These are phyloP conservation scores for Melieria picta DNA, from an alignment of 2,888 invertebrate species.

Conservation along the genomic window DNA sequence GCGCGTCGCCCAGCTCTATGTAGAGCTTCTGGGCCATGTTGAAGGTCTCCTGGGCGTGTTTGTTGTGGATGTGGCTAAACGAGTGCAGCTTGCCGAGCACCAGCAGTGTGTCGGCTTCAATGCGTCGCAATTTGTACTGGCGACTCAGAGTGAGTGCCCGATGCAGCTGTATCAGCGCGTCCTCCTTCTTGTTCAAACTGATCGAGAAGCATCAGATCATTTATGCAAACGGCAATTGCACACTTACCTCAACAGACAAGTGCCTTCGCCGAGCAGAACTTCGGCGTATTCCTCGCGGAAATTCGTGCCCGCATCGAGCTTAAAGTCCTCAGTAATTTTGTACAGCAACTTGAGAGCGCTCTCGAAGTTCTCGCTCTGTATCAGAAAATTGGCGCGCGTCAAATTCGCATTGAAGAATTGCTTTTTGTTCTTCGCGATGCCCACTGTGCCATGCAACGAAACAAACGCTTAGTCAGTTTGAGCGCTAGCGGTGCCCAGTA, in stretches of 20 bases:
- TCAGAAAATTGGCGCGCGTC: slow-evolving; percentile 48
- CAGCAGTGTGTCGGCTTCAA: slow-evolving; percentile 51
- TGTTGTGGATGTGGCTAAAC: slow-evolving; percentile 31
- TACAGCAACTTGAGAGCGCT: slow-evolving; percentile 48
- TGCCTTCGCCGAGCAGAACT: slow-evolving; percentile 45
- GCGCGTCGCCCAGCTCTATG: slow-evolving; percentile 48
- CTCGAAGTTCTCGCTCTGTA: slow-evolving; percentile 48
- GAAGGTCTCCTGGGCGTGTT: slow-evolving; percentile 49
- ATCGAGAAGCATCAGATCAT: neutral
- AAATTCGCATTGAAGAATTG: slow-evolving; percentile 50
- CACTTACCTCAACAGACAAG: slow-evolving; percentile 49
- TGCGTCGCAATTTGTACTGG: slow-evolving; percentile 38
- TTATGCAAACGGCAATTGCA: neutral
- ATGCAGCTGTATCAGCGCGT: slow-evolving; percentile 47
- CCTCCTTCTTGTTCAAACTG: slow-evolving; percentile 44
- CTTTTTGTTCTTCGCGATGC: slow-evolving; percentile 48
- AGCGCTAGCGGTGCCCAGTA: too few species aligned
- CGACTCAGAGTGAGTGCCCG: slow-evolving; percentile 47
- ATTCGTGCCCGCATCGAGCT: slow-evolving; percentile 41
- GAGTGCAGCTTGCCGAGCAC: slow-evolving; percentile 52
- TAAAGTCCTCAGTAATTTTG: slow-evolving; percentile 45
- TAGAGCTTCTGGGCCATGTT: slow-evolving; percentile 53
- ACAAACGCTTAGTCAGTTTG: too few species aligned
- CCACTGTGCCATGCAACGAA: slow-evolving; percentile 43
- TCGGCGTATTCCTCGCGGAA: slow-evolving; percentile 48